These are phyloP conservation scores for Lepidocolaptes lacrymiger DNA, from an alignment of 2,797 vertebrate genomes.

Conservation along the genomic window DNA sequence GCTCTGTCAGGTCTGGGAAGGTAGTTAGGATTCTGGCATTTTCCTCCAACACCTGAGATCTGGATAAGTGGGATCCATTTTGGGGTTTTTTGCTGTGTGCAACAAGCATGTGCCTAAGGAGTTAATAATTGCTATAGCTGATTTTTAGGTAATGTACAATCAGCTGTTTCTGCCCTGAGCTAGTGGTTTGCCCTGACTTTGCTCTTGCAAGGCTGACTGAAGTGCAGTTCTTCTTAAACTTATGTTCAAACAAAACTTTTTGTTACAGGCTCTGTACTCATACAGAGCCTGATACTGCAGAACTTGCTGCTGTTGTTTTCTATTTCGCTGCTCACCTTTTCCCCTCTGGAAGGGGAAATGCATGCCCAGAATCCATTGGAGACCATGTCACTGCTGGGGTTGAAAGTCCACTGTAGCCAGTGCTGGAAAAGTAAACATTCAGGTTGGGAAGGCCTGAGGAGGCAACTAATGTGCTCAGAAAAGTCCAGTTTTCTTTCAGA, in stretches of 20 bases:
- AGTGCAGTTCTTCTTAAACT: not conserved
- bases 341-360: not conserved
- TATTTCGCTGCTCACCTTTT: not conserved
- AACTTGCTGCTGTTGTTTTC: not conserved
- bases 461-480: not conserved
- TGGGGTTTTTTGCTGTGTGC: not conserved
- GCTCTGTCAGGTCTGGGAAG: not conserved
- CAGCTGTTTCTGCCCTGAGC: not conserved
- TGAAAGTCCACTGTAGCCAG: conserved; percentile 23
- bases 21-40: not conserved
- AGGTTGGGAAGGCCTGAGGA: not conserved
- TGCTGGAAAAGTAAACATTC: conserved; percentile 39
- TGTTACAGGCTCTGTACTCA: fast-evolving
- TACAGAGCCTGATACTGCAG: not conserved
- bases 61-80: not conserved
- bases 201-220: not conserved
- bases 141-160: not conserved
- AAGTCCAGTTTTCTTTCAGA: not conserved
- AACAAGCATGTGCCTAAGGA: not conserved
- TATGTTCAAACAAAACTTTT: not conserved
- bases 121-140: conserved; percentile 30
- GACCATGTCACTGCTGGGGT: not conserved
- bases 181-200: not conserved
- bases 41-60: not conserved
- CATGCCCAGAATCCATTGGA: not conserved